Evolutionary conservation across 2,888 invertebrate genomes (phyloP).

Genomic region (Nemapogon koenigi): DNA sequence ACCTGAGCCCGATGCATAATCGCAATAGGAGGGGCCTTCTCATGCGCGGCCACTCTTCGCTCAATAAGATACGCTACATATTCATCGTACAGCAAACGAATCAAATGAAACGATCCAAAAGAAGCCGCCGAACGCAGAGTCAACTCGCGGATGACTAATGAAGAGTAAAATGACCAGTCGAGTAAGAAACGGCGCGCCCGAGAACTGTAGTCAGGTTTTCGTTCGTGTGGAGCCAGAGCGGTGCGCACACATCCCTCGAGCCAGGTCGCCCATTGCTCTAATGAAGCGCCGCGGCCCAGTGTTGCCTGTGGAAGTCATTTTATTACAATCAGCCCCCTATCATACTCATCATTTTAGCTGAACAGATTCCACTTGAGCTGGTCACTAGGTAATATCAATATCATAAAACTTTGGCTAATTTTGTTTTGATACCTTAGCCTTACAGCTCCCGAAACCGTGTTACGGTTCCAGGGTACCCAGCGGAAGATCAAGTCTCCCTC

Average conservation of each 20-base stretch:
- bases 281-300: slow-evolving; percentile 87
- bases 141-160: slow-evolving; percentile 96
- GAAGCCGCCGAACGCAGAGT: slow-evolving; percentile 96
- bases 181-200: slow-evolving; percentile 92
- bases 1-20: slow-evolving; percentile 77
- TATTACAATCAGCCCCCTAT: no score
- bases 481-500: no score
- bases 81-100: slow-evolving; percentile 96
- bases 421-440: no score
- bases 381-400: no score
- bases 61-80: slow-evolving; percentile 99
- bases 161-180: slow-evolving; percentile 99
- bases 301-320: slow-evolving; percentile 60
- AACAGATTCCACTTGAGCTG: no score
- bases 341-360: no score
- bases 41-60: slow-evolving; percentile 92
- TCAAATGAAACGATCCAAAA: slow-evolving; percentile 98
- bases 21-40: slow-evolving; percentile 91
- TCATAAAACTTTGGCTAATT: no score
- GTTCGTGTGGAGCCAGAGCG: slow-evolving; percentile 88
- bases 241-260: slow-evolving; percentile 91
- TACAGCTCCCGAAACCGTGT: no score
- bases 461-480: no score
- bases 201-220: slow-evolving; percentile 80
- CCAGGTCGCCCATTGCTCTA: slow-evolving; percentile 99